phyloP scores from a whole-genome alignment of 2,797 vertebrate species.

The Pyrocephalus nanus region DNA sequence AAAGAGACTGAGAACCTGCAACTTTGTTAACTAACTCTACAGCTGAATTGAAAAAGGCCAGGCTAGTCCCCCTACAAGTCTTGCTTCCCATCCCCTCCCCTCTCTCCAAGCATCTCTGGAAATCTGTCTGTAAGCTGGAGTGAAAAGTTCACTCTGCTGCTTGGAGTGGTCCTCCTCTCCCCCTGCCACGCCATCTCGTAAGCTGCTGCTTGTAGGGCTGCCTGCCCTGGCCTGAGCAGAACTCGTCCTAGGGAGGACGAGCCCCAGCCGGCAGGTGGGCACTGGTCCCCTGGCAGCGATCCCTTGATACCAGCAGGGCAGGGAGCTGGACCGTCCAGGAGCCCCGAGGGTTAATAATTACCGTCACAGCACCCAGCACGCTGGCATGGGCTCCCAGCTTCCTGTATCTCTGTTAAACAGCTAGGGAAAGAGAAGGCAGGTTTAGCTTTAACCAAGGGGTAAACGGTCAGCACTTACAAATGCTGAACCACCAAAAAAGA shows the following conservation, averaged over 20 bases:
- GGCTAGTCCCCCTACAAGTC: conserved; percentile 22
- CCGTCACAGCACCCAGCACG: background rate
- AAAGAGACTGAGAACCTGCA: conserved; percentile 58
- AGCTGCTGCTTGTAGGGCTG: background rate
- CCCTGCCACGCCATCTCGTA: background rate
- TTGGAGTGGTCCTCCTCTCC: background rate
- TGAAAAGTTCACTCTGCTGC: conserved; percentile 32
- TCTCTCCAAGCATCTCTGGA: conserved; percentile 2
- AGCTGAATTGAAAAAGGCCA: conserved; percentile 42
- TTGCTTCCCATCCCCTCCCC: conserved; percentile 10
- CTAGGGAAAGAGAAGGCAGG: background rate
- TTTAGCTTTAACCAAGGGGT: conserved; percentile 68
- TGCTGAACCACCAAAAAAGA: conserved; percentile 53
- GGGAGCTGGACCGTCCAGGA: background rate
- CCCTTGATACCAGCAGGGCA: background rate
- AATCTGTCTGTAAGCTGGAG: background rate
- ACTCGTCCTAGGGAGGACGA: accelerated
- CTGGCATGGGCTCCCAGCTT: background rate
- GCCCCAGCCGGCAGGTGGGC: background rate
- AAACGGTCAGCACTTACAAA: conserved; percentile 57
- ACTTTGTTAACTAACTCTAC: conserved; percentile 54
- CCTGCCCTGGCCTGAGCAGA: background rate
- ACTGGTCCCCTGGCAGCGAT: accelerated
- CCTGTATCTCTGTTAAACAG: background rate
- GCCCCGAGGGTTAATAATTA: conserved; percentile 41